Conservation (phyloP, 92 coral and sea anemone genomes). For the Heliopora coerulea region DNA sequence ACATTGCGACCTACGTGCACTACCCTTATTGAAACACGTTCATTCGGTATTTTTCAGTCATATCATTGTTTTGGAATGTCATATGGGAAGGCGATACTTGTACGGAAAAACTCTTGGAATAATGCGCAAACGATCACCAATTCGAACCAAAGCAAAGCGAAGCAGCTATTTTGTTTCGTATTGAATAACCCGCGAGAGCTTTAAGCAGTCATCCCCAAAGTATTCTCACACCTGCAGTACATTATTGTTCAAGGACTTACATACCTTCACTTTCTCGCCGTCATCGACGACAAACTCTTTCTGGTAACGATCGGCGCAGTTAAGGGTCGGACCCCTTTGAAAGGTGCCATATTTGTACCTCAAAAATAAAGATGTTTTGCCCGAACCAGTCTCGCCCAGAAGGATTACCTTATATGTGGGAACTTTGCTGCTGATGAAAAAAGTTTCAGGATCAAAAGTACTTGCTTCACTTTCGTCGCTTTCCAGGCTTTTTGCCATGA, state of each 20-base stretch:
- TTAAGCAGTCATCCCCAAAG: too few species aligned
- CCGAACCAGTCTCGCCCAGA: constrained; percentile 89
- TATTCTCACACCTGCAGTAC: too few species aligned
- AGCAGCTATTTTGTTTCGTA: too few species aligned
- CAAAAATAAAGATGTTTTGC: constrained; percentile 84
- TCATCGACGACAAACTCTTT: constrained; percentile 66
- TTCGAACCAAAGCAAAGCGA: too few species aligned
- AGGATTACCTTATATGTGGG: constrained; percentile 89
- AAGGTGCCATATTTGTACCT: constrained; percentile 78
- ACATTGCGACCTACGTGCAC: too few species aligned
- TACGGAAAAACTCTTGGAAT: too few species aligned
- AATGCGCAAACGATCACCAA: too few species aligned
- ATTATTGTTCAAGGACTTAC: constrained; percentile 10
- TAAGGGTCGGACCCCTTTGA: constrained; percentile 53
- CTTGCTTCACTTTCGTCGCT: constrained; percentile 14
- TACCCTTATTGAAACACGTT: too few species aligned
- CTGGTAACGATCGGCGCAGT: constrained; percentile 87
- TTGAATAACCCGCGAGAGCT: too few species aligned
- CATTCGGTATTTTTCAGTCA: too few species aligned
- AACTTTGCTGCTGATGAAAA: constrained; percentile 49
- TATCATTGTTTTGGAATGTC: too few species aligned
- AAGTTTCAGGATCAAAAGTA: constrained; percentile 69
- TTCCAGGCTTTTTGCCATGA: neutral
- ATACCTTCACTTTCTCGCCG: constrained; percentile 77
- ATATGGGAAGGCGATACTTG: too few species aligned